A percentile compares a stretch with the other conserved stretches of the same genome.
These are phyloP conservation scores for Lydus trimaculatus DNA, from an alignment of 2,888 invertebrate species.

Conservation along the genomic window DNA sequence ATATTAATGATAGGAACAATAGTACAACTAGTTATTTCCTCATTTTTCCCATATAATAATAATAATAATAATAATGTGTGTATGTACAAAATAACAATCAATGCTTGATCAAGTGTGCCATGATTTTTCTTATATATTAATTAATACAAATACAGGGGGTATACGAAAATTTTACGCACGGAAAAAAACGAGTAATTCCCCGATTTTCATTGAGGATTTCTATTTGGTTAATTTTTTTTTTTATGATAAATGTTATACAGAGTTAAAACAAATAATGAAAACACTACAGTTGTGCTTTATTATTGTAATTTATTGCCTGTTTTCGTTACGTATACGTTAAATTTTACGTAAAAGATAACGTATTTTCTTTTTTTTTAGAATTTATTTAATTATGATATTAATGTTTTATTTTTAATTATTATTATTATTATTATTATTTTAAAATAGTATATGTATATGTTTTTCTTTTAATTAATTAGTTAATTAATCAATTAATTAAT, in stretches of 20 bases:
- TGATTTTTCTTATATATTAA: neutral
- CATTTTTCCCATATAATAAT: neutral
- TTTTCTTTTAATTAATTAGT: neutral
- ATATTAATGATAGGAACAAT: slow-evolving; percentile 12
- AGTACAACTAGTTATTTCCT: slow-evolving; percentile 7
- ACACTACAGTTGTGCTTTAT: neutral
- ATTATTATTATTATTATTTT: slow-evolving; percentile 8
- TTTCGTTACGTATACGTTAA: neutral
- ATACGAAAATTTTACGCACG: too few relatives aligned
- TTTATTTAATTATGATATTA: neutral
- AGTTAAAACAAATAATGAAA: neutral
- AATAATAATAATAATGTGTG: neutral
- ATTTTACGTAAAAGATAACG: neutral
- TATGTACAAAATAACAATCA: slow-evolving; percentile 2
- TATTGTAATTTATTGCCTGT: neutral
- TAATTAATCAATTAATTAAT: neutral
- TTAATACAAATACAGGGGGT: neutral
- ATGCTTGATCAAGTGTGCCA: slow-evolving; percentile 1
- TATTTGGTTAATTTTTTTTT: neutral
- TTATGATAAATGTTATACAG: neutral
- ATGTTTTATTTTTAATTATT: neutral
- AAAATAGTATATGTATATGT: slow-evolving; percentile 1
- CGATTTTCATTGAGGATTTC: too few relatives aligned
- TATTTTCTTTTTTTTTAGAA: too few relatives aligned
- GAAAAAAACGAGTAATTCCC: too few relatives aligned